A percentile compares a stretch with the other conserved stretches of the same genome.
Conservation (phyloP, 1,140 invertebrate genomes). For the Temnothorax longispinosus region DNA sequence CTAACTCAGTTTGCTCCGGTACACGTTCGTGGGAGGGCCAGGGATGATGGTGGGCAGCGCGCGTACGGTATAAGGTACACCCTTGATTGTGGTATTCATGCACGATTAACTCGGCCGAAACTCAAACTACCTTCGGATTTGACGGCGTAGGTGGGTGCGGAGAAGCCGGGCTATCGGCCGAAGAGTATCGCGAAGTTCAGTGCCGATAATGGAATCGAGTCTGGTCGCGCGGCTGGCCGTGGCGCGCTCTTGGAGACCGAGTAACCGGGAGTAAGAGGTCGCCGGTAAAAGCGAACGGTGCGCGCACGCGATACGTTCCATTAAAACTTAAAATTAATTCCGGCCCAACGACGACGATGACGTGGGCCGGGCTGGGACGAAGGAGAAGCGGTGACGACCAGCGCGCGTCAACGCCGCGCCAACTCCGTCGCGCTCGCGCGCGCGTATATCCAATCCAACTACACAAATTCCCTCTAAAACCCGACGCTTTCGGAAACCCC, state of each 20-base stretch:
- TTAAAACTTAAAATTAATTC: conserved; percentile 85
- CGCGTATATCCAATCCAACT: conserved; percentile 80
- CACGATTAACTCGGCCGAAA: conserved; percentile 70
- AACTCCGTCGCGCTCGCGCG: conserved; percentile 68
- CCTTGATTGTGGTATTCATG: conserved; percentile 74
- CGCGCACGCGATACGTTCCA: conserved; percentile 76
- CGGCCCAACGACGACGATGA: conserved; percentile 58
- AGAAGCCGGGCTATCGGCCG: conserved; percentile 52
- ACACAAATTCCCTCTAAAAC: conserved; percentile 82
- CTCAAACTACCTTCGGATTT: conserved; percentile 64
- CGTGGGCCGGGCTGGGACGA: neutral
- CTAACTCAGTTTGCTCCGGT: conserved; percentile 50
- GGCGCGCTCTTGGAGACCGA: conserved; percentile 13
- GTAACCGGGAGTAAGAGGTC: conserved; percentile 68
- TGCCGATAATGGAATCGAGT: conserved; percentile 79
- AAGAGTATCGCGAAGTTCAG: conserved; percentile 76
- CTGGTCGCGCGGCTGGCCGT: conserved; percentile 52
- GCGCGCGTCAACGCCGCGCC: conserved; percentile 73
- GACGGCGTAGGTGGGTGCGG: conserved; percentile 45
- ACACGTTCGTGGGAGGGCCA: conserved; percentile 15
- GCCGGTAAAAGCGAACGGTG: conserved; percentile 75
- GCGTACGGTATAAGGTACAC: conserved; percentile 46
- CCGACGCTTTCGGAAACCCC: conserved; percentile 60
- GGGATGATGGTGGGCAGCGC: conserved; percentile 40
- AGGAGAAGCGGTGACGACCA: conserved; percentile 49